Conservation (phyloP, 2,888 invertebrate genomes). For the Dynastes tityus region DNA sequence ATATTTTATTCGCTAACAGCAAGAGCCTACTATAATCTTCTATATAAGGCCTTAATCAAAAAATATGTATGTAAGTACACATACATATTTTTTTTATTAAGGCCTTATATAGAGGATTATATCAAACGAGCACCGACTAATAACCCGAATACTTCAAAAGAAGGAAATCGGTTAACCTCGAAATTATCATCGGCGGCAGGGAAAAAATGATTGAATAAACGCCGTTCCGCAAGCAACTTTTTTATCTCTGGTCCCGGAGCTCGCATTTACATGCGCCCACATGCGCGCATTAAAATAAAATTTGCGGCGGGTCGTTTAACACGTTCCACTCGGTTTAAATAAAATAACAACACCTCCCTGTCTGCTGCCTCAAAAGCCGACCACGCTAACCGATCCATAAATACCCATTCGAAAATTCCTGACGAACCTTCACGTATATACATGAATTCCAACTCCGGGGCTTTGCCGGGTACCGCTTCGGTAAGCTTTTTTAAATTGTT, state of each 20-base stretch:
- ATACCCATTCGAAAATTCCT: constrained; percentile 10
- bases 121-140: too few relatives aligned
- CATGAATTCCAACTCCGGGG: neutral
- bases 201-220: constrained; percentile 28
- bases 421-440: neutral
- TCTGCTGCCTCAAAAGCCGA: constrained; percentile 18
- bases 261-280: constrained; percentile 36
- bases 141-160: neutral
- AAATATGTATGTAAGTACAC: too few relatives aligned
- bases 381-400: constrained; percentile 20
- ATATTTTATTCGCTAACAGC: too few relatives aligned
- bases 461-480: neutral
- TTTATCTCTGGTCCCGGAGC: constrained; percentile 6
- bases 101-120: too few relatives aligned
- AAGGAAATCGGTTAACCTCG: constrained; percentile 13
- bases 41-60: too few relatives aligned
- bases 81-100: too few relatives aligned
- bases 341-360: constrained; percentile 36
- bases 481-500: neutral
- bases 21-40: too few relatives aligned
- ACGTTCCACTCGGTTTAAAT: constrained; percentile 35
- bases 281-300: constrained; percentile 40
- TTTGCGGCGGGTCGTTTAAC: constrained; percentile 36
- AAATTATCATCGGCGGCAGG: constrained; percentile 15
- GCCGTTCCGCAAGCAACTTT: constrained; percentile 28